Evolutionary conservation across 2,797 vertebrate genomes (phyloP).

Genomic region (Oreonectes daqikongensis): DNA sequence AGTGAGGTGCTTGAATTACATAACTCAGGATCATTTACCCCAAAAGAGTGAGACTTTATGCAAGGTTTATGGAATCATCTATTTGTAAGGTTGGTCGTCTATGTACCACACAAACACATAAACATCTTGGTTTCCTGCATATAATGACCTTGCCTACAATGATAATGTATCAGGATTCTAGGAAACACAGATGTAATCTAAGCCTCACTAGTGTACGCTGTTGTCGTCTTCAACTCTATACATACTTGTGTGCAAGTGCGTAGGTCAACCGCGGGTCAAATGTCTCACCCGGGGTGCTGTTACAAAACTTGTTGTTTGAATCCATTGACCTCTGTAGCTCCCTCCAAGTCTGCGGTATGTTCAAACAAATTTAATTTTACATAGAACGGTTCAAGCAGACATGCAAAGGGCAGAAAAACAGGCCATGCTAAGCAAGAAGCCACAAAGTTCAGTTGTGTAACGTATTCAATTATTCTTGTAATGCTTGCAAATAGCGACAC

Average conservation of each 20-base stretch:
- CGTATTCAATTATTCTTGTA: conserved; percentile 1
- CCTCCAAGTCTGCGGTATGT: neutral
- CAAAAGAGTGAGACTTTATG: neutral
- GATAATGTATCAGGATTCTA: conserved; percentile 6
- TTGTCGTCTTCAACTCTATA: conserved; percentile 5
- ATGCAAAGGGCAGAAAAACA: conserved; percentile 15
- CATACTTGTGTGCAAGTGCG: neutral
- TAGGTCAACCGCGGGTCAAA: conserved; percentile 5
- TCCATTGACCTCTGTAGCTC: neutral
- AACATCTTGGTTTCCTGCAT: neutral
- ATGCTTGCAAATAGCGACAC: neutral
- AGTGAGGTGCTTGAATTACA: conserved; percentile 58
- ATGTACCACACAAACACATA: neutral
- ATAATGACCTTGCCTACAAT: neutral
- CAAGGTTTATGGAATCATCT: neutral
- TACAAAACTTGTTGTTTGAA: conserved; percentile 16
- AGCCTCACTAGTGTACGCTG: neutral
- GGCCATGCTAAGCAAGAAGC: neutral
- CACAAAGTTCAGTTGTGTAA: conserved; percentile 11
- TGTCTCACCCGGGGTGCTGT: conserved; percentile 17
- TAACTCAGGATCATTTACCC: conserved; percentile 50
- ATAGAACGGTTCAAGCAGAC: neutral
- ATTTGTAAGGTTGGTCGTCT: no score
- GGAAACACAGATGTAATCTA: neutral
- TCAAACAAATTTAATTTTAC: conserved; percentile 11